Base-by-base conservation (phyloP, 2,888 invertebrate species). In the Lepidocyrtoides sp. region DNA sequence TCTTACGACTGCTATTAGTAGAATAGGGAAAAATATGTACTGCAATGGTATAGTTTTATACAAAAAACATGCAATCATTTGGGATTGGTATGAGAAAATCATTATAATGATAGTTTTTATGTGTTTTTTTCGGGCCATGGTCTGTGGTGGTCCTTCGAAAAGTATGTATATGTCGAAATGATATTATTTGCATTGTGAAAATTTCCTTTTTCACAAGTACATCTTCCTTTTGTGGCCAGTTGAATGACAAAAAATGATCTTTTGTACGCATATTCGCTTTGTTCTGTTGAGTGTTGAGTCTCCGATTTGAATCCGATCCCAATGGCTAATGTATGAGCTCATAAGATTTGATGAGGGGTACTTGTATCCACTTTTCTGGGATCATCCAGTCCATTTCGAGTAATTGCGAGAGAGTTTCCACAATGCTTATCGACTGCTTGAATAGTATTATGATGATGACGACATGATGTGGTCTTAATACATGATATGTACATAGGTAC, bases 381-480 rank as follows among this genome's bases (percentile, higher is more conserved):
- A 89, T 89, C 72, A 89, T 89, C 72, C 82, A 89, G 89, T 82
- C 89, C 89, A 89, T 89, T 89, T 82, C 26, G 57, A 81, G 89
- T 89, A 89, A 89, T 89, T 89, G 89, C 72, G 48, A 69, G 72
- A 41, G 63, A 69, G 66, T 81, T 81, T 88, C 63, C 79, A 81
- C 54, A 86, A 86, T 81, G 79, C 87, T 57, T 20, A 54, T 48
- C 48, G 2, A 26, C 36, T 60, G 29, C 86, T 60, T 26, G 77
- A 86, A 86, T 72, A 83, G 3, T 17, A 79, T 79, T 32, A 87
- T 88, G 87, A 88, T 79, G 44, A 89, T 72, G 72, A 60, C 66
- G 72, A 89, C 81, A 88, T 81, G 69, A 81, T 81, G 88, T 17
- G 88, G 88, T 69, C 88, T 81, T 88, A 12, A 51, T 57, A 82